Evolutionary conservation across 1,140 invertebrate species (phyloP), one percentile per base, ranked within the genome.

Genomic region (Gonatopus flavifemur): DNA sequence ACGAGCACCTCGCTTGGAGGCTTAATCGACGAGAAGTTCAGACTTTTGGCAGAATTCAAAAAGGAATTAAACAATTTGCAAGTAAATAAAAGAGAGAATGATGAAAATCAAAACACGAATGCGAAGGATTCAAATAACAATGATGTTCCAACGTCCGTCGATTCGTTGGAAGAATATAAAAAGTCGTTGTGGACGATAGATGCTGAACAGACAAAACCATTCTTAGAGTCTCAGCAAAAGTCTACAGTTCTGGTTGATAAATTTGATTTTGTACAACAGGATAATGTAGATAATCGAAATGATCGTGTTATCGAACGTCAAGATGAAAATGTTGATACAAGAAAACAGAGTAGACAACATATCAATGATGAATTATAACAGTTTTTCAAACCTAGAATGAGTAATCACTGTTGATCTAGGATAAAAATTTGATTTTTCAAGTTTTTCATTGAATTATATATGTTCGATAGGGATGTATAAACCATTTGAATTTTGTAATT

Each of bases 301-400:
- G 43, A 52, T 16, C 25, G 53, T 30, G n/a, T n/a, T 6, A 53
- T 36, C 1, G 36, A 58, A 47, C n/a, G 42, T 45, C 39, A 55
- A 55, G 28, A 20, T 51, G 42, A 38, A 10, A 33, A 54, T 39
- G 20, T 18, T 37, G 50, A 57, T 50, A 35, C 39, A 48, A 46
- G 57, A 28, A 49, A 46, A 49, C 28, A 40, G 10, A 42, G 24
- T 35, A 39, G n/a, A 10, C 57, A 60, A 58, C 66, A 67, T 65
- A 55, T 53, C 54, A 55, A 59, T 20, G 59, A 65, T 49, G 59
- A 68, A 49, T 61, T 68, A 55, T 67, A 68, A 65, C 52, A 36
- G 39, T 15, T 31, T 50, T 51, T 28, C 25, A 36, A 10, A 50
- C 51, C 51, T 56, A 57, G 46, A 10, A 13, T 44, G 18, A 44